A percentile compares a stretch with the other conserved stretches of the same genome.
phyloP scores from a whole-genome alignment of 2,797 vertebrate genomes.

The Botia almorhae region DNA sequence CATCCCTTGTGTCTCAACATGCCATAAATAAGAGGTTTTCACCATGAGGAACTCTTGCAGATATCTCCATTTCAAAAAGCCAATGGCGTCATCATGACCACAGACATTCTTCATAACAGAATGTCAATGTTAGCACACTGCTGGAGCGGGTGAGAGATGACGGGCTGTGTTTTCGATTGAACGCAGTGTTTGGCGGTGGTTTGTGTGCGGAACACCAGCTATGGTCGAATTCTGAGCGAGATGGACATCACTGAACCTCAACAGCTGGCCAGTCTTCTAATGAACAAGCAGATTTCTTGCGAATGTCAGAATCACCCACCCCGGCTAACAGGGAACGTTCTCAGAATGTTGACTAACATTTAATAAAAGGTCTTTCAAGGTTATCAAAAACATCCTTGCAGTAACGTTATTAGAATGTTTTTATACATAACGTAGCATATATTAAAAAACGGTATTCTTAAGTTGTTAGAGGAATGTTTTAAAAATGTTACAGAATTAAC shows the following conservation, averaged over 20 bases:
- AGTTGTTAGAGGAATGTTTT: too few relatives aligned
- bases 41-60: conserved; percentile 51
- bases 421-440: too few relatives aligned
- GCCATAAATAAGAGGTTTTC: conserved; percentile 40
- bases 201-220: conserved; percentile 32
- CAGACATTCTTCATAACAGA: conserved; percentile 49
- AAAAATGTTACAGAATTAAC: too few relatives aligned
- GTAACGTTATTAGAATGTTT: too few relatives aligned
- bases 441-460: too few relatives aligned
- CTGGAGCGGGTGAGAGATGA: conserved; percentile 25
- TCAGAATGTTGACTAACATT: too few relatives aligned
- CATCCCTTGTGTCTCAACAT: conserved; percentile 43
- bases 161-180: conserved; percentile 46
- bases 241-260: conserved; percentile 8
- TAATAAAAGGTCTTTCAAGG: too few relatives aligned
- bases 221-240: background rate
- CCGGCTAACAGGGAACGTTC: too few relatives aligned
- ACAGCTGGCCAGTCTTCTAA: conserved; percentile 27
- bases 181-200: conserved; percentile 37
- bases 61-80: conserved; percentile 47
- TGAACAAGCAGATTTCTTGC: conserved; percentile 18
- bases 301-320: background rate
- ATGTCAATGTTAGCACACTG: conserved; percentile 29
- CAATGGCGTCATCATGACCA: conserved; percentile 53
- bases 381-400: too few relatives aligned